Evolutionary conservation across 2,888 invertebrate genomes (phyloP), one percentile per base, ranked within the genome.

Genomic region (Oligia strigilis): DNA sequence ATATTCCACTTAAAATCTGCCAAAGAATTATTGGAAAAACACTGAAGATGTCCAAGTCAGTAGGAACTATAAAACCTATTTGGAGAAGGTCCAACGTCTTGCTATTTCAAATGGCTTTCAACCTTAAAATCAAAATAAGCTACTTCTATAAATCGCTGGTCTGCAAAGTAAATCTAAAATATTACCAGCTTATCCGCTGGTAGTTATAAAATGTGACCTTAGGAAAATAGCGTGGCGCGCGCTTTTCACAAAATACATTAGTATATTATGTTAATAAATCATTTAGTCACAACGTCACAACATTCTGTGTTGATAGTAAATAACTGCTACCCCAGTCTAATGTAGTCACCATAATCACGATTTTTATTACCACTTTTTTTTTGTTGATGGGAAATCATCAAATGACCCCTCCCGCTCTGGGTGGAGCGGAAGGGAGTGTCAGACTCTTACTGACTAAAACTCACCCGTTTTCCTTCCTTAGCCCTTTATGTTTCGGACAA

Each of bases 11-110:
- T 23, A 23, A 70, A 78, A 72, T 69, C 43, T 84, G 87, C 84
- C 78, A 84, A 84, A 84, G 40, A 74, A 71, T 71, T 77, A 77
- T 72, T 67, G 64, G 43, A 75, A 74, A 64, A 64, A 65, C n/a
- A 36, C 67, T 67, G n/a, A 74, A 79, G 43, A 87, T 43, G 43
- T 64, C 58, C 70, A 58, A 67, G 70, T 77, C 74, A 43, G 71
- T 6, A 72, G 58, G 29, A 80, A 87, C 40, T 75, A 73, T 70
- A 66, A 77, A 85, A 88, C 65, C 64, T 77, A 80, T 75, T 87
- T 85, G 86, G 88, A 88, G 43, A 40, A 36, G 58, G 13, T 87
- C 88, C 86, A 87, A 87, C 62, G n/a, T 58, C 65, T 87, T 82
- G 66, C 77, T 62, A 58, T 78, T 77, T 75, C 23, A 73, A 82